These are phyloP conservation scores for Eufriesea mexicana DNA, from an alignment of 1,140 invertebrate species.

Conservation along the genomic window DNA sequence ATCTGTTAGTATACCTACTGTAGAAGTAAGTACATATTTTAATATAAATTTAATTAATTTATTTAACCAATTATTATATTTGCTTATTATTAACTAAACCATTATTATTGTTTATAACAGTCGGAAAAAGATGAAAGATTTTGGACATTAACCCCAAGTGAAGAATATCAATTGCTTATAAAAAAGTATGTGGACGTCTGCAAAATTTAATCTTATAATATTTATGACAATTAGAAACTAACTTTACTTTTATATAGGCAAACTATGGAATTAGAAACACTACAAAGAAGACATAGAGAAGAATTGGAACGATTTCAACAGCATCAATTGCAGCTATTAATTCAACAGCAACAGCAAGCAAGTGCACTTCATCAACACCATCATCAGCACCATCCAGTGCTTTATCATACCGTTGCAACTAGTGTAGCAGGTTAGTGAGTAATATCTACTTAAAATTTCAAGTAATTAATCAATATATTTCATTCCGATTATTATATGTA, in stretches of 20 bases:
- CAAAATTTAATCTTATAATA: neutral
- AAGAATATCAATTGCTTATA: constrained; percentile 81
- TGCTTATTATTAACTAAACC: neutral
- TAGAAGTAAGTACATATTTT: constrained; percentile 71
- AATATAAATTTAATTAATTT: neutral
- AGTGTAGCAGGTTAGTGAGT: constrained; percentile 66
- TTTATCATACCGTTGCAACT: constrained; percentile 78
- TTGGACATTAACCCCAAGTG: constrained; percentile 77
- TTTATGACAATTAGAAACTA: neutral
- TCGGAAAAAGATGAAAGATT: constrained; percentile 78
- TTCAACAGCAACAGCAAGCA: constrained; percentile 80
- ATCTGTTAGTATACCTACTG: constrained; percentile 47
- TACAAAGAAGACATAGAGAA: constrained; percentile 80
- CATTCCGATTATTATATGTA: neutral
- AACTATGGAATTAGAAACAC: constrained; percentile 78
- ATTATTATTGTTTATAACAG: constrained; percentile 50
- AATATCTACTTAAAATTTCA: constrained; percentile 6
- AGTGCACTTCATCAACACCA: constrained; percentile 78
- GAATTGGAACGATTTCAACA: constrained; percentile 81
- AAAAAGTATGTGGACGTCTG: constrained; percentile 73
- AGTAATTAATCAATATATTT: neutral
- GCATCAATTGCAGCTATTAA: constrained; percentile 78
- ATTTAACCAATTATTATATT: neutral
- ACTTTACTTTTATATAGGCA: constrained; percentile 69
- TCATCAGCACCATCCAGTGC: constrained; percentile 78